Conservation (phyloP, 2,797 vertebrate genomes). For the Astyanax mexicanus region DNA sequence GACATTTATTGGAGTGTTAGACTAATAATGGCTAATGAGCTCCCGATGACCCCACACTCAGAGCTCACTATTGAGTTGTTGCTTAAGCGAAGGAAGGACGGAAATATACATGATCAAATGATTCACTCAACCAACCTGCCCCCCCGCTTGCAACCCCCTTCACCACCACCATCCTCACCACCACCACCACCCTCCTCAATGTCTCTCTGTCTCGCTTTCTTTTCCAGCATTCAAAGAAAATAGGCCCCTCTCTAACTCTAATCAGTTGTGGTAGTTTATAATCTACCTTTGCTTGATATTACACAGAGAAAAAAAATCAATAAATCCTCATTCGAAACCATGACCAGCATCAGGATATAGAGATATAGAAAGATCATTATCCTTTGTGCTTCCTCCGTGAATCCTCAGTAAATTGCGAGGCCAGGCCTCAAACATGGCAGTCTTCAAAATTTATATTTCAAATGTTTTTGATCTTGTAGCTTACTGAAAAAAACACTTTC, state of each 20-base stretch:
- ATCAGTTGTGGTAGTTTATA: slow-evolving; percentile 46
- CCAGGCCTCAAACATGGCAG: slow-evolving; percentile 74
- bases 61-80: slow-evolving; percentile 71
- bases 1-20: slow-evolving; percentile 81
- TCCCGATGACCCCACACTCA: slow-evolving; percentile 79
- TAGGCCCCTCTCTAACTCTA: slow-evolving; percentile 9
- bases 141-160: no score
- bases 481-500: slow-evolving; percentile 85
- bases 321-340: slow-evolving; percentile 46
- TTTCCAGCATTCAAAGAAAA: background rate
- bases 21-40: slow-evolving; percentile 84
- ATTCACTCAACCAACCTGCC: no score
- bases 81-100: slow-evolving; percentile 68
- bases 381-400: slow-evolving; percentile 66
- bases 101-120: slow-evolving; percentile 53
- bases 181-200: background rate
- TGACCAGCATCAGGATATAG: slow-evolving; percentile 56
- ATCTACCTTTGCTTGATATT: slow-evolving; percentile 47
- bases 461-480: slow-evolving; percentile 84
- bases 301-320: slow-evolving; percentile 53
- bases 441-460: slow-evolving; percentile 84
- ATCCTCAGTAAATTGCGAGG: slow-evolving; percentile 71
- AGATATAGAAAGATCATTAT: slow-evolving; percentile 64
- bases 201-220: background rate
- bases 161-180: background rate